These are phyloP conservation scores for Drepanosiphum platanoidis DNA, from an alignment of 2,888 invertebrate species.

Conservation along the genomic window DNA sequence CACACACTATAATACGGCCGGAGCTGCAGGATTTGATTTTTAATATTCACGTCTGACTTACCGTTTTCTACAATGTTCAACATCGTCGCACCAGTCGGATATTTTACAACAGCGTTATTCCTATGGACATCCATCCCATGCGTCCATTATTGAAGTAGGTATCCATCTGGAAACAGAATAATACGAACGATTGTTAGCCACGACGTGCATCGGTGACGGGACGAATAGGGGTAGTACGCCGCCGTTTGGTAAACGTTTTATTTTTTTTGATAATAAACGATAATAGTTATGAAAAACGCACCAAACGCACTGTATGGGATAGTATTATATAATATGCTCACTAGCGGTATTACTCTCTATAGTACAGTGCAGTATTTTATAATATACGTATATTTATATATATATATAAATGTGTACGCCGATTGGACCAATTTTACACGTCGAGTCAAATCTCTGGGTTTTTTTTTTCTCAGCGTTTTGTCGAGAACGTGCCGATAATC, in stretches of 20 bases:
- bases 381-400: background rate
- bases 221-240: too few relatives aligned
- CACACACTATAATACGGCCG: background rate
- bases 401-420: background rate
- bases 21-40: constrained; percentile 13
- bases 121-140: constrained; percentile 45
- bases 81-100: constrained; percentile 41
- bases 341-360: too few relatives aligned
- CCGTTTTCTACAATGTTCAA: constrained; percentile 59
- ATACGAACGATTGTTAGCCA: background rate
- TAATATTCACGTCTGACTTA: constrained; percentile 39
- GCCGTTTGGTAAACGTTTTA: too few relatives aligned
- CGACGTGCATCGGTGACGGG: background rate
- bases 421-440: constrained; percentile 9
- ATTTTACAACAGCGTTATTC: constrained; percentile 29
- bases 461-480: constrained; percentile 11
- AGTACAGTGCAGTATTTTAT: background rate
- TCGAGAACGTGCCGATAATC: constrained; percentile 59
- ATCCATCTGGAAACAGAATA: constrained; percentile 38
- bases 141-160: constrained; percentile 32
- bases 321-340: too few relatives aligned
- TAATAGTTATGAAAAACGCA: too few relatives aligned
- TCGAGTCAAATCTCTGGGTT: constrained; percentile 1
- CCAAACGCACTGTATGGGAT: background rate
- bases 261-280: background rate